Evolutionary conservation across 2,797 vertebrate species (phyloP).

Genomic region (Parauchenoglanis ngamensis): DNA sequence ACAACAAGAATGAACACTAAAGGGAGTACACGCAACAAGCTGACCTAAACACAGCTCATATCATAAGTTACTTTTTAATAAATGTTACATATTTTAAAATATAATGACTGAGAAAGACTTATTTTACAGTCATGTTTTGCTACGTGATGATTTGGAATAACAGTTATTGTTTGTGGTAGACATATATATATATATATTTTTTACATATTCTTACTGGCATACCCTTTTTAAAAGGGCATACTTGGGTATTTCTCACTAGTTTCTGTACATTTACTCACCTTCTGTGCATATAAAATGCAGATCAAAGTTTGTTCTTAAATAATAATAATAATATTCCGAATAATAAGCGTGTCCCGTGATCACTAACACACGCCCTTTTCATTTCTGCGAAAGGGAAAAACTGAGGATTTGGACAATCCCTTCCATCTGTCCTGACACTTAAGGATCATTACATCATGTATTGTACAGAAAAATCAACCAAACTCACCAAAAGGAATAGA

Average conservation of each 20-base stretch:
- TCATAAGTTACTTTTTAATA: too few relatives aligned
- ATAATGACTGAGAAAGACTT: too few relatives aligned
- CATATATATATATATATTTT: too few relatives aligned
- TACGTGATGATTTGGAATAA: too few relatives aligned
- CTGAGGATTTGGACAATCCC: background rate
- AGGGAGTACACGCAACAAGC: too few relatives aligned
- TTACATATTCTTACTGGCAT: too few relatives aligned
- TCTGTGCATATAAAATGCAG: background rate
- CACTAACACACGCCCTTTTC: background rate
- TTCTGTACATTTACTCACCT: background rate
- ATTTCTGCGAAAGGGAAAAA: background rate
- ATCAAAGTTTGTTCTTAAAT: background rate
- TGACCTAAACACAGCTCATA: background rate
- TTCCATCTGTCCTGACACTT: background rate
- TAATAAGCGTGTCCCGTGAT: too few relatives aligned
- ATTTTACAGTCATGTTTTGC: too few relatives aligned
- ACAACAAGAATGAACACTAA: background rate
- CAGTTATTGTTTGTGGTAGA: too few relatives aligned
- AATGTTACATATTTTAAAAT: too few relatives aligned
- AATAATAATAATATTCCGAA: too few relatives aligned
- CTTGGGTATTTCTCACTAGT: background rate
- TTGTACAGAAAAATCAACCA: background rate
- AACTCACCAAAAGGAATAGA: conserved; percentile 98
- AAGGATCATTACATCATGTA: background rate
- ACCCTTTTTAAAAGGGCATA: too few relatives aligned